These are phyloP conservation scores for Parotocinclus haroldoi DNA, from an alignment of 2,797 vertebrate genomes.

Conservation along the genomic window DNA sequence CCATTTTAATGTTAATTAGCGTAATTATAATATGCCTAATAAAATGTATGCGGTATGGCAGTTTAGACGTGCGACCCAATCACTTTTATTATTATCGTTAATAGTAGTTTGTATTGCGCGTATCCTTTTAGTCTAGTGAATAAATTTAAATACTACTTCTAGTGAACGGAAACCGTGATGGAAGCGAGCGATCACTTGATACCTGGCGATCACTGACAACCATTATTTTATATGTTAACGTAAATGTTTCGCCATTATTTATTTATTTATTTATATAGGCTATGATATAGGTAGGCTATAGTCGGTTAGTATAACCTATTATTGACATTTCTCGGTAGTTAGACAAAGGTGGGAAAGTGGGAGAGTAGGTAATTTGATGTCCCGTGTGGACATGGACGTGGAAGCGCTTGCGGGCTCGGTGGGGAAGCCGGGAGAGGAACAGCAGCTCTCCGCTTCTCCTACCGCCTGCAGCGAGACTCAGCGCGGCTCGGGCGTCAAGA, in stretches of 20 bases:
- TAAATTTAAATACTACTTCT: conserved; percentile 8
- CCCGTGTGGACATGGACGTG: conserved; percentile 68
- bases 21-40: conserved; percentile 20
- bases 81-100: background rate
- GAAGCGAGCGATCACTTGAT: conserved; percentile 58
- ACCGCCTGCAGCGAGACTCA: conserved; percentile 49
- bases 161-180: conserved; percentile 51
- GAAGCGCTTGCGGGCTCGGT: conserved; percentile 49
- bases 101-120: background rate
- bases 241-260: conserved; percentile 61
- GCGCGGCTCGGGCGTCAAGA: conserved; percentile 85
- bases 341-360: conserved; percentile 56
- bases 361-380: conserved; percentile 38
- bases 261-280: conserved; percentile 79
- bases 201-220: conserved; percentile 61
- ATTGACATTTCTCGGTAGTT: conserved; percentile 57
- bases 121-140: conserved; percentile 1
- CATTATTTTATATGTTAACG: conserved; percentile 58
- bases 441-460: conserved; percentile 47
- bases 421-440: conserved; percentile 51
- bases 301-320: conserved; percentile 67
- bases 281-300: conserved; percentile 62
- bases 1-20: conserved; percentile 4
- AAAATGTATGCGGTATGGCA: conserved; percentile 10
- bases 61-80: conserved; percentile 11